phyloP scores from a whole-genome alignment of 2,888 invertebrate species.

The Gortyna flavago region DNA sequence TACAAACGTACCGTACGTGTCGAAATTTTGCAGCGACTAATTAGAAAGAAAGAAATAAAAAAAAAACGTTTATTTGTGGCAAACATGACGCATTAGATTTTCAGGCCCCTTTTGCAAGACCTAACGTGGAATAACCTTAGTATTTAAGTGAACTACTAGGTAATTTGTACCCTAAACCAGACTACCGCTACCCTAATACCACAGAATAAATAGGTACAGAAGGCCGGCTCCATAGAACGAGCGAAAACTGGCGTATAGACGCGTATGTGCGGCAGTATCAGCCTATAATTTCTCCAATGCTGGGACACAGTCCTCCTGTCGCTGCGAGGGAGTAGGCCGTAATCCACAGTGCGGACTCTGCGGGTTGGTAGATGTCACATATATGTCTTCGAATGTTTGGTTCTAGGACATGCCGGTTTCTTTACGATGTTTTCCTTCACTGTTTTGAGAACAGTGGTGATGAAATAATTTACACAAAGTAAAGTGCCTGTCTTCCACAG shows the following conservation, averaged over 20 bases:
- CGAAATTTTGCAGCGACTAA: slow-evolving; percentile 18
- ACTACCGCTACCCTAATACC: slow-evolving; percentile 1
- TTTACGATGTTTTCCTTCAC: background rate
- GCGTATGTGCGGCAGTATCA: background rate
- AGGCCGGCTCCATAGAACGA: background rate
- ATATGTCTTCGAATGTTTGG: background rate
- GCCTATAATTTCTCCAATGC: background rate
- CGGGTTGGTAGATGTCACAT: background rate
- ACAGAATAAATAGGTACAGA: background rate
- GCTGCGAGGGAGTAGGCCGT: background rate
- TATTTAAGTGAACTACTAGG: slow-evolving; percentile 28
- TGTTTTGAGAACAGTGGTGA: background rate
- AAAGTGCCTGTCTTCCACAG: too few relatives aligned
- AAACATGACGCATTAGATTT: too few relatives aligned
- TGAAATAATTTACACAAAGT: background rate
- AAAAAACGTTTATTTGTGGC: too few relatives aligned
- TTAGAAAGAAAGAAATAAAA: too few relatives aligned
- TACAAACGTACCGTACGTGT: background rate
- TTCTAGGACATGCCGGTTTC: background rate
- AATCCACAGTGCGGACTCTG: background rate
- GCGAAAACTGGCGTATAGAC: background rate
- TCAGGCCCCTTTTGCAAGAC: slow-evolving; percentile 28
- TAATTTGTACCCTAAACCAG: background rate
- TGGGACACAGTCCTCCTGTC: background rate
- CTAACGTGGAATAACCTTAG: slow-evolving; percentile 1